Evolutionary conservation across 2,797 vertebrate genomes (phyloP).

Genomic region (Oreochromis grahami): DNA sequence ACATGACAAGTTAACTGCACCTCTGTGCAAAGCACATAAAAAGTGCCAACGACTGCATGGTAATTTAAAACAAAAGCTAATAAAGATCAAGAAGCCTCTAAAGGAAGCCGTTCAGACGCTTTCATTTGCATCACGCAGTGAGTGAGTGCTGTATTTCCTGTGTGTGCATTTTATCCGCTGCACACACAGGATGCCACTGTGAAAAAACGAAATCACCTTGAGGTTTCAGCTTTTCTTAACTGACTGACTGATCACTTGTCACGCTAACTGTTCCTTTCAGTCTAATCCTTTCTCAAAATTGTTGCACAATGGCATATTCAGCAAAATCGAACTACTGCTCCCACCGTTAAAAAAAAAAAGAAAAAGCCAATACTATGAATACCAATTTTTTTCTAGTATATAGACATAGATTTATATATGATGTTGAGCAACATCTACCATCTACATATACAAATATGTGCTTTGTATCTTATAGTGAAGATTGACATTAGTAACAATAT

Average conservation of each 20-base stretch:
- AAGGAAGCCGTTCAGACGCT: conserved; percentile 2
- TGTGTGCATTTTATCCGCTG: background rate
- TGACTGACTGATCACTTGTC: background rate
- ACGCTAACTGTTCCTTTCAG: background rate
- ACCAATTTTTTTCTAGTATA: background rate
- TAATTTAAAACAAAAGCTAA: background rate
- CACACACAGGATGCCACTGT: conserved; percentile 60
- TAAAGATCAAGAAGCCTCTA: background rate
- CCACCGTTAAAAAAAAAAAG: rapidly evolving
- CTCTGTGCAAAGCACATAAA: background rate
- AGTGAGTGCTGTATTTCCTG: background rate
- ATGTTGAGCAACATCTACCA: background rate
- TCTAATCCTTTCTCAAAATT: background rate
- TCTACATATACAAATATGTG: background rate
- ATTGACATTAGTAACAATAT: conserved; percentile 12
- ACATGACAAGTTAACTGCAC: background rate
- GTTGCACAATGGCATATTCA: background rate
- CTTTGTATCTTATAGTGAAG: background rate
- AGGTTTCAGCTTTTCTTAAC: conserved; percentile 31
- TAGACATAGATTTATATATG: background rate
- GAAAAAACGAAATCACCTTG: conserved; percentile 16
- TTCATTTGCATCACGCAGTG: conserved; percentile 22
- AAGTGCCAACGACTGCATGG: rapidly evolving
- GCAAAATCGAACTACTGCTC: background rate
- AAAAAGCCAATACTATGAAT: background rate